Evolutionary conservation across 2,888 invertebrate genomes (phyloP).

Genomic region (Rhamnusium bicolor): DNA sequence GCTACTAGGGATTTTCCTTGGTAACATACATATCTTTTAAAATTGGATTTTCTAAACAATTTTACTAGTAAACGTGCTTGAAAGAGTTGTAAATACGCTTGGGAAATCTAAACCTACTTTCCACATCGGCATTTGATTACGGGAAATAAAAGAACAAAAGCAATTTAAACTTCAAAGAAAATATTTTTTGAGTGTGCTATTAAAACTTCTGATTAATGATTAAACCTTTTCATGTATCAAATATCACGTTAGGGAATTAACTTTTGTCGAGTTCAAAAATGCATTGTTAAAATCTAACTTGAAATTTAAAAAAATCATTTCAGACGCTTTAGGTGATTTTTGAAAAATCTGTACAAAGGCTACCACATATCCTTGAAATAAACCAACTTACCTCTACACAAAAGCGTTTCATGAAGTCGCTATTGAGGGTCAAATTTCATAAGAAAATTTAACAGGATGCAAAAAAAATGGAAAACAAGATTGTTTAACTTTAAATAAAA

Average conservation of each 20-base stretch:
- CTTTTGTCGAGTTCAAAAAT: not conserved
- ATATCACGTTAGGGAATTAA: not conserved
- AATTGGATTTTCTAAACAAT: slow-evolving; percentile 47
- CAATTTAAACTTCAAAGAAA: slow-evolving; percentile 46
- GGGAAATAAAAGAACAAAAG: slow-evolving; percentile 49
- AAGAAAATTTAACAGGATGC: no score
- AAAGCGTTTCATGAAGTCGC: no score
- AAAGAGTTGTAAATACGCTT: slow-evolving; percentile 46
- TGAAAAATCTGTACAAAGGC: no score
- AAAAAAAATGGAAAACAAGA: no score
- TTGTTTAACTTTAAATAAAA: no score
- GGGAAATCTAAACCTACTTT: slow-evolving; percentile 51
- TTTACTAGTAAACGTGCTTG: slow-evolving; percentile 39
- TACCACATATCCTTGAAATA: no score
- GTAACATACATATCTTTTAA: slow-evolving; percentile 5
- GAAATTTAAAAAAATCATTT: no score
- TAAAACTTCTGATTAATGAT: slow-evolving; percentile 42
- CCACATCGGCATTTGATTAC: slow-evolving; percentile 50
- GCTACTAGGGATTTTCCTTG: not conserved
- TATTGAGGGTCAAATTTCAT: no score
- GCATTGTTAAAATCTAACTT: not conserved
- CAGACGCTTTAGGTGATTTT: no score
- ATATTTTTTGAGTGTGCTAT: slow-evolving; percentile 37
- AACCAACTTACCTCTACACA: no score
- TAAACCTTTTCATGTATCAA: slow-evolving; percentile 27